phyloP scores from a whole-genome alignment of 2,113 vertebrate genomes.

The Clinocottus analis region DNA sequence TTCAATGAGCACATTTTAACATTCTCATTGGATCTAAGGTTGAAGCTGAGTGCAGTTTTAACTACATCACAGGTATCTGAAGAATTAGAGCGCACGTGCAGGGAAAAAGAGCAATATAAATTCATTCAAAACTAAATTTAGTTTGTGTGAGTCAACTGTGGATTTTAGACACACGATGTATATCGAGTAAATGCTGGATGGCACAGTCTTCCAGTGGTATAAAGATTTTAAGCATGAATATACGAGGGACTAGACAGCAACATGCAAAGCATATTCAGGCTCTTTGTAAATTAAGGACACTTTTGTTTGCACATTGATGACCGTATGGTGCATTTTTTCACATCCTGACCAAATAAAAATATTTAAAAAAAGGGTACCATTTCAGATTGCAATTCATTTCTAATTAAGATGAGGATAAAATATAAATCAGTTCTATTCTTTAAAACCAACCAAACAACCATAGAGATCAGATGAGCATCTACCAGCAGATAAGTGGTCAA shows the following conservation, averaged over 20 bases:
- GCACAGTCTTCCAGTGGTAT: constrained; percentile 22
- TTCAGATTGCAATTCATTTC: neutral
- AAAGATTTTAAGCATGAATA: constrained; percentile 10
- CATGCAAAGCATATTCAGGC: neutral
- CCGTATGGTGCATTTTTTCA: neutral
- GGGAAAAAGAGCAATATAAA: neutral
- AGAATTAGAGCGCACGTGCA: neutral
- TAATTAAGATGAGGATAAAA: neutral
- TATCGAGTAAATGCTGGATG: constrained; percentile 35
- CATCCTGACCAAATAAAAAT: neutral
- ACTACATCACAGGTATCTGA: neutral
- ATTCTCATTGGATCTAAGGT: neutral
- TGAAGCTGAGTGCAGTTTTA: neutral
- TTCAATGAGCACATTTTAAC: neutral
- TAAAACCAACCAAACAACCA: neutral
- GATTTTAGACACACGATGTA: neutral
- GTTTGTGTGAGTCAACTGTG: neutral
- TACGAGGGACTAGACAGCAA: neutral
- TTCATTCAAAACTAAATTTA: neutral
- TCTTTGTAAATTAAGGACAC: neutral
- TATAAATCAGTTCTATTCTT: neutral
- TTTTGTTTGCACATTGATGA: neutral
- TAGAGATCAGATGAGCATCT: neutral
- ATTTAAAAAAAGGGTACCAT: neutral
- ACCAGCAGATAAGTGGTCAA: neutral